Evolutionary conservation across 2,113 vertebrate species (phyloP).

Genomic region (Ibidorhyncha struthersii): DNA sequence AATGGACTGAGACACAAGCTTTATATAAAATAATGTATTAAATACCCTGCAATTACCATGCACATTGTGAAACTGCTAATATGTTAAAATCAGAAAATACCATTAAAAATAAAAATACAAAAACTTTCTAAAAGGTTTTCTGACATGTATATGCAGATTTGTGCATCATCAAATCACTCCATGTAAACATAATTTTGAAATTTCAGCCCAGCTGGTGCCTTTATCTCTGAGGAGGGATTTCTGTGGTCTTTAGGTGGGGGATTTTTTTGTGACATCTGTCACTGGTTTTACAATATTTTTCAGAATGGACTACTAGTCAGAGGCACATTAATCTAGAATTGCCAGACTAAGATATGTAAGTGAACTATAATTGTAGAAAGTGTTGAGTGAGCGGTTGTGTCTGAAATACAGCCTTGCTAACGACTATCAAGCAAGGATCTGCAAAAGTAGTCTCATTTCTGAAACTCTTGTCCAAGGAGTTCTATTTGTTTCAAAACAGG

Average conservation of each 20-base stretch:
- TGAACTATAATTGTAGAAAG: background rate
- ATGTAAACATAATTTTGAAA: background rate
- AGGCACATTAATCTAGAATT: background rate
- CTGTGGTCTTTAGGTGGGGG: background rate
- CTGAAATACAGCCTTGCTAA: background rate
- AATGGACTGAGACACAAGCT: background rate
- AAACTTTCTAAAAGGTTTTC: background rate
- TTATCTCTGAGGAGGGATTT: background rate
- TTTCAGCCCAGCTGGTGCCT: background rate
- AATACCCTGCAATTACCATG: background rate
- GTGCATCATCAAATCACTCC: background rate
- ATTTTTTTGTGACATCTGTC: background rate
- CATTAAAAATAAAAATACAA: background rate
- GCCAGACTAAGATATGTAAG: background rate
- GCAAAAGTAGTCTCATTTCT: background rate
- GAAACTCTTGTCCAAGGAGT: background rate
- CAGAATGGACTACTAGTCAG: background rate
- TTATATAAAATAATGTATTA: background rate
- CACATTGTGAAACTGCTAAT: background rate
- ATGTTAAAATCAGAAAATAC: background rate
- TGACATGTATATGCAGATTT: background rate
- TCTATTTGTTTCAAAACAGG: background rate
- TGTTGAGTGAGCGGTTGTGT: background rate
- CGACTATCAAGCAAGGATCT: background rate
- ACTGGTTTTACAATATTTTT: background rate